Conservation (phyloP, 1,140 invertebrate genomes). For the Pseudomyrmex pallidus region DNA sequence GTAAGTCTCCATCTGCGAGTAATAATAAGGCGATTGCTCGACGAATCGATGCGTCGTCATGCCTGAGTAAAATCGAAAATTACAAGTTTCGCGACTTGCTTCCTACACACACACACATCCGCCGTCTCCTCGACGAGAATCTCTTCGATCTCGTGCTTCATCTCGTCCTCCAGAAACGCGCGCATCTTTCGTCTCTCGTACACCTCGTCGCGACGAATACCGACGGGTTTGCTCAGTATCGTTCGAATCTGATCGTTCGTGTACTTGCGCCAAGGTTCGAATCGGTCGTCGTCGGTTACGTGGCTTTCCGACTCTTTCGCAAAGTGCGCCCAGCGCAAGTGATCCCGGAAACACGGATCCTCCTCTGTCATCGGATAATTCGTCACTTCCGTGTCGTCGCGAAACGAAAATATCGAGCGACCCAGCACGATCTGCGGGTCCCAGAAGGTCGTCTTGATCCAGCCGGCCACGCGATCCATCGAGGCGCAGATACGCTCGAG, state of each 20-base stretch:
- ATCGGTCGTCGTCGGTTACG: slow-evolving; percentile 28
- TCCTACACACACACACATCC: not conserved
- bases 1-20: slow-evolving; percentile 83
- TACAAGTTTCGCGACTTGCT: not conserved
- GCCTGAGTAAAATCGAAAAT: slow-evolving; percentile 68
- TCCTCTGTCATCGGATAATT: slow-evolving; percentile 79
- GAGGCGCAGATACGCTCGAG: slow-evolving; percentile 79
- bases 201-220: slow-evolving; percentile 49
- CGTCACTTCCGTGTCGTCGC: slow-evolving; percentile 78
- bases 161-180: slow-evolving; percentile 60
- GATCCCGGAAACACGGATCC: slow-evolving; percentile 30
- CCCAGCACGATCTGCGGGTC: slow-evolving; percentile 77
- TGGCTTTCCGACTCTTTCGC: slow-evolving; percentile 50
- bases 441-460: slow-evolving; percentile 82
- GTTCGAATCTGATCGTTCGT: slow-evolving; percentile 41
- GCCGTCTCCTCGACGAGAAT: slow-evolving; percentile 47
- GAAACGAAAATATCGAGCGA: slow-evolving; percentile 82
- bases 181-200: slow-evolving; percentile 58
- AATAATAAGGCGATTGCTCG: slow-evolving; percentile 75
- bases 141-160: slow-evolving; percentile 33
- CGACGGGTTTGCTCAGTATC: slow-evolving; percentile 57
- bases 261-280: slow-evolving; percentile 69
- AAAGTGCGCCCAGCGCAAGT: slow-evolving; percentile 65
- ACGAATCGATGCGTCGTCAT: slow-evolving; percentile 82
- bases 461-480: slow-evolving; percentile 79